Evolutionary conservation across 2,797 vertebrate genomes (phyloP), one percentile per base, ranked within the genome.

Genomic region (Microctenopoma stevenorrisi): DNA sequence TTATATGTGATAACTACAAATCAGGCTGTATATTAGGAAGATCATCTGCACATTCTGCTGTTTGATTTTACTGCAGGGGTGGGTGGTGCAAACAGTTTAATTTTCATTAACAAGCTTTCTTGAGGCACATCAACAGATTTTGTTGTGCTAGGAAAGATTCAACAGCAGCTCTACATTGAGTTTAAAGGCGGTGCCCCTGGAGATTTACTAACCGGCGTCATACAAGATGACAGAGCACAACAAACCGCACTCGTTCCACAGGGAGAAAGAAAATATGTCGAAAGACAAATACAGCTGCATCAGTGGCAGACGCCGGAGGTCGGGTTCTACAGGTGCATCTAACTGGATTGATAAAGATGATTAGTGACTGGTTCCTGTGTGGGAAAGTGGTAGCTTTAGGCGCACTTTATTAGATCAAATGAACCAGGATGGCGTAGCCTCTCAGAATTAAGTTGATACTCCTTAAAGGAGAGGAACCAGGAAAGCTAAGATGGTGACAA

Each of bases 281-380:
- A 50, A 73, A 77, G 35, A 48, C 56, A 55, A 83, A 80, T 68
- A 53, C 68, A 72, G 72, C 52, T 76, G 76, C 25, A 54, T 78
- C 54, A 57, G 64, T 10, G 4, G 14, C 18, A 47, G 49, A 28
- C 60, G 50, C 52, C 30, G 11, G 57, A 13, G 51, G 65, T 16
- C 1, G 13, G 12, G 64, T 44, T 55, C 30, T 67, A 64, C 64
- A 82, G 69, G 59, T 76, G 72, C 28, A 25, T 59, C 49, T 80
- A 81, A 81, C 61, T 78, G 79, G 52, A 83, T 15, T 84, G 83
- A 86, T 81, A 74, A 84, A 68, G 43, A 79, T 12, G 54, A 73
- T 25, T 72, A 77, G 66, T 65, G 62, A 87, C 75, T 48, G 60
- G 68, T 68, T 73, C 48, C 58, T 43, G 15, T 43, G 51, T 18